These are phyloP conservation scores for Bos taurus DNA, from an alignment of 2,113 vertebrate genomes.

Conservation along the genomic window ARS-UCD2.0 NC_037334.1:56079001-56079500, in stretches of 20 bases:
- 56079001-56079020: neutral
- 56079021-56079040: neutral
- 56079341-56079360: neutral
- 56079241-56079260: neutral
- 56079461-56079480: neutral
- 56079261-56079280: neutral
- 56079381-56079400: neutral
- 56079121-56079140: neutral
- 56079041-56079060: neutral
- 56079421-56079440: neutral
- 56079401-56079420: neutral
- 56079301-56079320: neutral
- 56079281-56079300: constrained; percentile 15
- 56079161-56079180: constrained; percentile 21
- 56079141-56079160: neutral
- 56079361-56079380: neutral
- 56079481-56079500: neutral
- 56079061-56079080: neutral
- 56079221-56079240: neutral
- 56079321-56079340: constrained; percentile 5
- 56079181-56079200: neutral
- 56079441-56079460: neutral
- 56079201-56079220: constrained; percentile 19
- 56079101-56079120: neutral
- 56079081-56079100: neutral